Base-by-base conservation (phyloP, 2,797 vertebrate genomes). In the Uromys caudimaculatus region DNA sequence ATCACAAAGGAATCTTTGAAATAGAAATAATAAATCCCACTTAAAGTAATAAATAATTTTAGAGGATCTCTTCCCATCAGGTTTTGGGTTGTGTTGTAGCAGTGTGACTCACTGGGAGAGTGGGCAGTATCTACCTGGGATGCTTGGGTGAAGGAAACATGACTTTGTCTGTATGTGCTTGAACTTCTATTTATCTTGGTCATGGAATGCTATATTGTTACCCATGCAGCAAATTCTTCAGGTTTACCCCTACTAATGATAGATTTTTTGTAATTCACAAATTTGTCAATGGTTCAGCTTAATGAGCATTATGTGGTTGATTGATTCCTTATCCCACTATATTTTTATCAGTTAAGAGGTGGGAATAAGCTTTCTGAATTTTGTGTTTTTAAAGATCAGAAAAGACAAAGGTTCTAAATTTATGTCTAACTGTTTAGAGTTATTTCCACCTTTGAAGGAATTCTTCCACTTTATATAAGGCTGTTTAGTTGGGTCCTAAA, bases 11-110 rank as follows among this genome's bases (percentile, higher is more conserved):
- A 78, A 69, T 84, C 24, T 91, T 35, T 41, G 93, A 84, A 86
- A 69, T 71, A 17, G 44, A 90, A 92, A 94, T 82, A 91, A 86
- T 87, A 58, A 92, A 47, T 62, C 71, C 3, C 29, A 84, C 9
- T 95, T 90, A 95, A 91, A 71, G 16, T 85, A 90, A 87, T 85
- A 58, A 47, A 85, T 50, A 67, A 78, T 60, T 91, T 79, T 69
- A 76, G 50, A 14, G 0, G 17, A 27, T 93, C 3, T 4, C 47
- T 8, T 89, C 32, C 84, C 38, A 6, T 69, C 71, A 73, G 56
- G 94, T 79, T 84, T n/a, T 71, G 58, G 19, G 7, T 56, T 87
- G 29, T 58, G 14, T 87, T 56, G 19, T 19, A 60, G 16, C 56
- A 75, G 41, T 35, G 35, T 84, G 62, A 91, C 35, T 84, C 38